phyloP scores from a whole-genome alignment of 2,113 vertebrate species.

The Tachuris rubrigastra region DNA sequence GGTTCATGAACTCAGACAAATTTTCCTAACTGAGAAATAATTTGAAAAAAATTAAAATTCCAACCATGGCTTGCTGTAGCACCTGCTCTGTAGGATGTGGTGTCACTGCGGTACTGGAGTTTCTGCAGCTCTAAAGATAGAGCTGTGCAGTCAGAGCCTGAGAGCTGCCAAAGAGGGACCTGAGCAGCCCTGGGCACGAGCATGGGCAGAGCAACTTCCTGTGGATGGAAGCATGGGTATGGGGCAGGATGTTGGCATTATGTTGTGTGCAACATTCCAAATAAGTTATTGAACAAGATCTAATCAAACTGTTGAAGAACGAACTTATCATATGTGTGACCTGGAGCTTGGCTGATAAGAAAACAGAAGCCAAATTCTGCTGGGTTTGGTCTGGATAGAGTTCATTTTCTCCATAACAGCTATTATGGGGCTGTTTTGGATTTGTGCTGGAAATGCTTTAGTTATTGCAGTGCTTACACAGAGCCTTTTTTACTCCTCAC shows the following conservation, averaged over 20 bases:
- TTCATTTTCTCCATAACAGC: neutral
- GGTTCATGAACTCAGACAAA: neutral
- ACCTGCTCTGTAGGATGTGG: neutral
- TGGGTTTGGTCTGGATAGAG: neutral
- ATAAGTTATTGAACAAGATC: accelerated
- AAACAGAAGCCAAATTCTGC: neutral
- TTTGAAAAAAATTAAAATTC: neutral
- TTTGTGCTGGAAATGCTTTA: neutral
- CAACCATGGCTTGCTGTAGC: neutral
- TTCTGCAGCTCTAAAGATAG: conserved; percentile 1
- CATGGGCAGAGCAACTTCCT: accelerated
- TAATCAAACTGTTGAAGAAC: neutral
- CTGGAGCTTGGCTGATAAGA: neutral
- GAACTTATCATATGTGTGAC: neutral
- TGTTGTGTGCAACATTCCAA: neutral
- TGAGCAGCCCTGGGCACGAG: neutral
- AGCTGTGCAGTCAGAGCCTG: neutral
- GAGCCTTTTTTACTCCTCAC: neutral
- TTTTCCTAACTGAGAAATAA: neutral
- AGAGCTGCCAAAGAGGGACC: conserved; percentile 7
- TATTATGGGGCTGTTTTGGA: neutral
- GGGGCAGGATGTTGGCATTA: neutral
- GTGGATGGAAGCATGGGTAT: neutral
- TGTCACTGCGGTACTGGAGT: neutral
- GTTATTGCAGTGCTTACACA: neutral